A percentile compares a stretch with the other conserved stretches of the same genome.
Evolutionary conservation across 2,797 vertebrate genomes (phyloP).

Genomic region (Sitta carolinensis): DNA sequence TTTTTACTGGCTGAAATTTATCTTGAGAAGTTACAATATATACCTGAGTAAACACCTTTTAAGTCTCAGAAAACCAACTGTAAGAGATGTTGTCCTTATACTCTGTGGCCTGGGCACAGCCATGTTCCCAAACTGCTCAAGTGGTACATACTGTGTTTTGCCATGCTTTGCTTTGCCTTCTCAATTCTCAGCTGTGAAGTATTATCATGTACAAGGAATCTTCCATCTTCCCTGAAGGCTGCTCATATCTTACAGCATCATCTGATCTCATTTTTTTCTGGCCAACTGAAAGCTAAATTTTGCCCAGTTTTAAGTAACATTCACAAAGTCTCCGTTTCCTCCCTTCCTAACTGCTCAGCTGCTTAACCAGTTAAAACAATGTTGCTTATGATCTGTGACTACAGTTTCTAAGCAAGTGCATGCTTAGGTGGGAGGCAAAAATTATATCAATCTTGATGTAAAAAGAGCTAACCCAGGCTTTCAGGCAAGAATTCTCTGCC

Average conservation of each 20-base stretch:
- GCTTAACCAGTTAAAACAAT: neutral
- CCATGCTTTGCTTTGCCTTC: neutral
- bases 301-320: neutral
- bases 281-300: neutral
- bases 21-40: neutral
- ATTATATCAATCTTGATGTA: neutral
- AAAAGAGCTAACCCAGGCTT: neutral
- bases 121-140: neutral
- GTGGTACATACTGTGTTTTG: neutral
- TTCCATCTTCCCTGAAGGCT: neutral
- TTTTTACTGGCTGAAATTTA: neutral
- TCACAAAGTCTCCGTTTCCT: neutral
- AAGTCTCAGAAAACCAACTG: neutral
- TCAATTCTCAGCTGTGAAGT: neutral
- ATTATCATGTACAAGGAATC: neutral
- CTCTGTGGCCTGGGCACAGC: neutral
- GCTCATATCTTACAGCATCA: neutral
- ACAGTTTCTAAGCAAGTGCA: neutral
- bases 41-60: neutral
- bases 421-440: neutral
- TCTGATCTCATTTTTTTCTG: neutral
- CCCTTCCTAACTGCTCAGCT: neutral
- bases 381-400: neutral
- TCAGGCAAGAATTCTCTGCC: neutral
- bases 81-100: neutral